These are phyloP conservation scores for Hormaphis cornu DNA, from an alignment of 1,140 invertebrate species.

Conservation along the genomic window DNA sequence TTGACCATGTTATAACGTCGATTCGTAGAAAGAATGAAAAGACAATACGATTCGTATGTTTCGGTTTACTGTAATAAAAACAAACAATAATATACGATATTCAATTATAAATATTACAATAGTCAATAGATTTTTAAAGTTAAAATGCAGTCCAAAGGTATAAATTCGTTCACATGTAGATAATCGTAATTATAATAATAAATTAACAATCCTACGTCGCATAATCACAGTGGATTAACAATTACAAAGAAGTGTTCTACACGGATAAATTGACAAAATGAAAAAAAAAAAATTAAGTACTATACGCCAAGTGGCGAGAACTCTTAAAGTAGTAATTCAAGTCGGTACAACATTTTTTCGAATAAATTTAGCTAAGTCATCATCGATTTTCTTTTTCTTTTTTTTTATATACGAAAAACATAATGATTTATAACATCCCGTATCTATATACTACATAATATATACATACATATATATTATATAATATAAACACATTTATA, in stretches of 20 bases:
- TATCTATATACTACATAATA: neutral
- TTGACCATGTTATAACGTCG: too few relatives aligned
- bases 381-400: neutral
- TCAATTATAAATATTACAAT: conserved; percentile 22
- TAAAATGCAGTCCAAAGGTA: conserved; percentile 26
- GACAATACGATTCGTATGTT: neutral
- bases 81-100: too few relatives aligned
- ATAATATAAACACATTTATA: too few relatives aligned
- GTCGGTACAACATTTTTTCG: neutral
- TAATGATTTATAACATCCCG: neutral
- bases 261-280: neutral
- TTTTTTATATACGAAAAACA: neutral
- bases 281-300: neutral
- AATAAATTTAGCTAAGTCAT: neutral
- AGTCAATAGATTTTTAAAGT: conserved; percentile 22
- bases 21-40: neutral
- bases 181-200: conserved; percentile 18
- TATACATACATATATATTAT: neutral
- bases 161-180: conserved; percentile 30
- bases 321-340: conserved; percentile 15
- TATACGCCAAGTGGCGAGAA: neutral
- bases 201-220: conserved; percentile 1
- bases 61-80: conserved; percentile 21
- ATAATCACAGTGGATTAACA: conserved; percentile 20
- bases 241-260: conserved; percentile 5